Evolutionary conservation across 2,888 invertebrate genomes (phyloP).

Genomic region (Idaea straminata): DNA sequence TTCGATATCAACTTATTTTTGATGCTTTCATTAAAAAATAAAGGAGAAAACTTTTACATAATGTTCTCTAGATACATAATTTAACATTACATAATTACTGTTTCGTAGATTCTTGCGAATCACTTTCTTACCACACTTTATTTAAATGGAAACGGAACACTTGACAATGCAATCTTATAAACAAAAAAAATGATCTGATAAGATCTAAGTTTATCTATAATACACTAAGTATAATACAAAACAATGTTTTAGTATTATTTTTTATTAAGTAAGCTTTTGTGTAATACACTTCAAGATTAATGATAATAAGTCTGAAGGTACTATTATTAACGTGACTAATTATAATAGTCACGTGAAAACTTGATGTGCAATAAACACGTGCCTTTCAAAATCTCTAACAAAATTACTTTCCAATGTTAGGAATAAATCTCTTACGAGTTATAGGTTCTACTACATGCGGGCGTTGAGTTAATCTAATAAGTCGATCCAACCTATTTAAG

Average conservation of each 20-base stretch:
- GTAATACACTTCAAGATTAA: not conserved
- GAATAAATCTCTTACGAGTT: conserved; percentile 17
- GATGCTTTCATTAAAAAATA: conserved; percentile 21
- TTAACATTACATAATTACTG: conserved; percentile 15
- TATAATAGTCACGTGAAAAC: not conserved
- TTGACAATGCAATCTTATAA: not conserved
- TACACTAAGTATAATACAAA: not conserved
- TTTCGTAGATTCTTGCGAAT: conserved; percentile 4
- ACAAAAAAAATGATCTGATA: not conserved
- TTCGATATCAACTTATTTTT: conserved; percentile 30
- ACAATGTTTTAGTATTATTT: not conserved
- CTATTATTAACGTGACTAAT: not conserved
- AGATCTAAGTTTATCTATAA: not conserved
- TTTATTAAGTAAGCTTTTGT: not conserved
- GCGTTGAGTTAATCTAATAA: conserved; percentile 61
- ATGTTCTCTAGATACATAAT: conserved; percentile 17
- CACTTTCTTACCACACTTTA: conserved; percentile 8
- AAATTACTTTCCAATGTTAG: conserved; percentile 16
- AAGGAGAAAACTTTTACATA: conserved; percentile 19
- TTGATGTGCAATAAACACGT: conserved; percentile 14
- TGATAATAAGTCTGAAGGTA: not conserved
- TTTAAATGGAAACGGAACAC: not conserved
- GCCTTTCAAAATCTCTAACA: conserved; percentile 13
- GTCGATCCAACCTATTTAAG: conserved; percentile 49
- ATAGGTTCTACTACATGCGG: conserved; percentile 28